Base-by-base conservation (phyloP, 2,797 vertebrate species). In the Neosilurus mollespiculum region DNA sequence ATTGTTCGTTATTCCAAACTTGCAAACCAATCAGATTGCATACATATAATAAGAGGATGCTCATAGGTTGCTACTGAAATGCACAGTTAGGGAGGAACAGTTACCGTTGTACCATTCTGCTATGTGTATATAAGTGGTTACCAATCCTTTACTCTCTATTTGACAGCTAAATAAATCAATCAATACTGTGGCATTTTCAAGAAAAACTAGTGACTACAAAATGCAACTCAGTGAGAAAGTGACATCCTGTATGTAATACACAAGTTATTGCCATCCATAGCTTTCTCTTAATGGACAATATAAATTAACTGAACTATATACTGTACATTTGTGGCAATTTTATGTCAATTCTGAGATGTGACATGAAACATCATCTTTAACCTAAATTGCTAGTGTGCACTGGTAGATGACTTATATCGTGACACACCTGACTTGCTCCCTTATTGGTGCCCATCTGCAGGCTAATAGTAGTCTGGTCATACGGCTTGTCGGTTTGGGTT, bases 401-500 rank as follows among this genome's bases (percentile, higher is more conserved):
- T 53, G 16, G 9, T 18, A 67, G 2, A 67, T 6, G 30, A 67
- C 0, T 6, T 34, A 37, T 12, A 20, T 7, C 66, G 59, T 71
- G 26, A 77, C 43, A 3, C 71, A 96, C 96, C 95, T 96, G 96
- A 82, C 95, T 97, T 85, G 96, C 96, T 79, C 96, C 96, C 91
- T 96, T 97, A 91, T 97, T 97, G 66, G 96, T 96, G 67, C 96
- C 96, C 96, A 96, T 97, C 91, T 97, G 96, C 84, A 97, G 91
- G 82, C 95, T 96, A 75, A 97, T 97, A 0, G 96, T 96, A 0
- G 95, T 96, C 93, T 96, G 95, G 89, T 97, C 96, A 88, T 95
- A 96, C 1, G 96, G 96, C 72, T 96, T 96, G 85, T 96, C 95
- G 0, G 96, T 94, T 81, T 96, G 96, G 92, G 95, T 95, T 89